Evolutionary conservation across 1,140 invertebrate species (phyloP), one percentile per base, ranked within the genome.

Genomic region (Drosophila nannoptera): DNA sequence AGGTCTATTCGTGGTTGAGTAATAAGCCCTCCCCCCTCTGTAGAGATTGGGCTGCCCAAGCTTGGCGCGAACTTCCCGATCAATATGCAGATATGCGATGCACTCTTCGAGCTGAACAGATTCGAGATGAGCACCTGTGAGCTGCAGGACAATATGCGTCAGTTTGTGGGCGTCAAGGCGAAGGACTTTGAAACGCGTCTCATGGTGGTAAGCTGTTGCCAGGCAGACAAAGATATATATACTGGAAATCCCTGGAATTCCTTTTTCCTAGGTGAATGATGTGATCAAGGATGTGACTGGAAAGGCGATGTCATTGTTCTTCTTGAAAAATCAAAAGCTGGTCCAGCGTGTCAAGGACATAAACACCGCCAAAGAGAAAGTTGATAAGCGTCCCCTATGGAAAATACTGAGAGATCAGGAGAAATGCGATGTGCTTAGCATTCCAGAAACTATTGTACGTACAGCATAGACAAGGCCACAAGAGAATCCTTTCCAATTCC

Each of bases 391-490:
- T 9, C 70, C 81, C 0, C 31, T 86, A 14, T 89, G 88, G 88
- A 89, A 89, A 45, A 69, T 73, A 16, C n/a, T 89, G 0, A 66
- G 69, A 9, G 88, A 89, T 49, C 69, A 66, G 29, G 67, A 53
- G 0, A 78, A 80, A 58, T 89, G 88, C 46, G 88, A 89, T 75
- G 73, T 89, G 0, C 40, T 80, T 11, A 89, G 88, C 52, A 73
- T 89, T 31, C 67, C 75, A 7, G 83, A 88, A 45, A 48, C 73
- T 0, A 65, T 67, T 29, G 67, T 69, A 14, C 5, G 33, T 4
- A 16, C 6, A 7, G 9, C 6, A 16, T 9, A 7, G 9, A 7
- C n/a, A 14, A 46, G 5, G 7, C 2, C 29, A 14, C 1, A 2
- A 29, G 6, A 14, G 4, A 35, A 35, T 16, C 14, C 7, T 6